Conservation (phyloP, 2,888 invertebrate species). For the Clitarchus hookeri region DNA sequence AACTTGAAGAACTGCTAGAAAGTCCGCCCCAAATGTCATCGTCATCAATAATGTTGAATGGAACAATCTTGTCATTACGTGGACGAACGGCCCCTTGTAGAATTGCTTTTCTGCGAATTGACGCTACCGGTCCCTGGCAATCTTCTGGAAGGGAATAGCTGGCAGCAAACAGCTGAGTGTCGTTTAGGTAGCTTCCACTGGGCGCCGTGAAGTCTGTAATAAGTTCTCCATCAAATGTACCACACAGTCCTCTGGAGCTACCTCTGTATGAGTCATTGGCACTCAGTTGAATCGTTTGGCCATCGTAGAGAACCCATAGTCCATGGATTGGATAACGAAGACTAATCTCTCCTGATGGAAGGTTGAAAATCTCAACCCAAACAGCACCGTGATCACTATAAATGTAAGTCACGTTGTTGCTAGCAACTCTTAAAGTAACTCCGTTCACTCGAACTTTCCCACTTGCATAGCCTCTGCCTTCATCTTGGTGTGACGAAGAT, state of each 20-base stretch:
- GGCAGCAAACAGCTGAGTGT: constrained; percentile 60
- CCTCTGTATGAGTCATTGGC: constrained; percentile 57
- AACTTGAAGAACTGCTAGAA: background rate
- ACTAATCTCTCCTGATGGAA: constrained; percentile 60
- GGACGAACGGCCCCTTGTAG: constrained; percentile 51
- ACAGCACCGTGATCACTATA: constrained; percentile 49
- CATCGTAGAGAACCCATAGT: constrained; percentile 63
- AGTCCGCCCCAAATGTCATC: background rate
- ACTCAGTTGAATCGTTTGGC: constrained; percentile 58
- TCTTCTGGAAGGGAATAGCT: constrained; percentile 61
- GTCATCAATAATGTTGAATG: background rate
- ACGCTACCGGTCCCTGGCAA: constrained; percentile 55
- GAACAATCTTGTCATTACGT: background rate
- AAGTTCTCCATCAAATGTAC: constrained; percentile 63
- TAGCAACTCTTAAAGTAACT: constrained; percentile 49
- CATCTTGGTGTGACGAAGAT: constrained; percentile 47
- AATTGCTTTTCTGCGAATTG: constrained; percentile 50
- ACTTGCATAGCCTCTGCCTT: background rate
- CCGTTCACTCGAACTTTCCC: constrained; percentile 48
- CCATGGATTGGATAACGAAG: constrained; percentile 56
- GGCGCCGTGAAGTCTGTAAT: constrained; percentile 65
- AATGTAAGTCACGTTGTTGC: constrained; percentile 55
- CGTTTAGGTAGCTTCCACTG: constrained; percentile 59
- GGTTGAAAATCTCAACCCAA: constrained; percentile 47
- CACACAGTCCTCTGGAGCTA: constrained; percentile 68